Conservation (phyloP, 2,113 vertebrate genomes). For the Campylomormyrus numenius region DNA sequence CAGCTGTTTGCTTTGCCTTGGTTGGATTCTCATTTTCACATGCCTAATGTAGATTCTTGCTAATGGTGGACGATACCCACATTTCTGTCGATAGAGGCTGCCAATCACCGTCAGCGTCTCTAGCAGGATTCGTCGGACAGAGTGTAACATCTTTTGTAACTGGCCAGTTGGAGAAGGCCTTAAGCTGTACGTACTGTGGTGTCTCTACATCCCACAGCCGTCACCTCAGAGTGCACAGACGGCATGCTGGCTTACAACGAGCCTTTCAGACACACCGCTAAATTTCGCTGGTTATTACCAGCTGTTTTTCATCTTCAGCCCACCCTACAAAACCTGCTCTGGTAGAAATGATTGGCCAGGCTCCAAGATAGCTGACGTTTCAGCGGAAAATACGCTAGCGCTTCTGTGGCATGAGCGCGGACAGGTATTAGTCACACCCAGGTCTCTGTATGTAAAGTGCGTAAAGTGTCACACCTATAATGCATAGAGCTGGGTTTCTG, state of each 20-base stretch:
- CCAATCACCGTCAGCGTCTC: slow-evolving; percentile 1
- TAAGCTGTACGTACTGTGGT: not conserved
- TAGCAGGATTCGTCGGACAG: not conserved
- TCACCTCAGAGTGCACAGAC: not conserved
- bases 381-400: not conserved
- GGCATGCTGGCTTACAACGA: not conserved
- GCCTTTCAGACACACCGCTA: not conserved
- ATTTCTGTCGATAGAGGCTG: not conserved
- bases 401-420: not conserved
- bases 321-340: not conserved
- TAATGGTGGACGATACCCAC: not conserved
- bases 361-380: not conserved
- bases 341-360: not conserved
- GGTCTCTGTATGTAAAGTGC: not conserved
- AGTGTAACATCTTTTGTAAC: not conserved
- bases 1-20: not conserved
- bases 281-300: not conserved
- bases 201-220: not conserved
- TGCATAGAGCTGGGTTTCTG: not conserved
- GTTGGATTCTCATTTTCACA: slow-evolving; percentile 11
- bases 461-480: not conserved
- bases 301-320: not conserved
- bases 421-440: not conserved
- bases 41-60: not conserved
- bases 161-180: not conserved